Percentiles rank a stretch among this genome's conserved stretches.
Conservation (phyloP, 2,888 invertebrate species). For the Bedellia somnulentella region DNA sequence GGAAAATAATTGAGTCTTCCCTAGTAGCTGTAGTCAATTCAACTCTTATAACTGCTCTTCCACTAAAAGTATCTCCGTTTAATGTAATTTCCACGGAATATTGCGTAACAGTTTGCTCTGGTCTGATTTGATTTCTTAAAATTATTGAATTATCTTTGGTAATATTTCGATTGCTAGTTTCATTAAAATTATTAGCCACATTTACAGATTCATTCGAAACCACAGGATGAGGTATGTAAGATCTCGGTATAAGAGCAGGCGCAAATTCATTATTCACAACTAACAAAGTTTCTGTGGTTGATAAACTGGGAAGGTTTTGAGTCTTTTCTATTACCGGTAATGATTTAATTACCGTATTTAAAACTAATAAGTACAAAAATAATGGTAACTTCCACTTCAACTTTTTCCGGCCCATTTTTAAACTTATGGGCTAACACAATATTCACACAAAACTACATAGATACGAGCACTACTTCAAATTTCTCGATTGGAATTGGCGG, state of each 20-base stretch:
- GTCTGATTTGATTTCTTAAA: slow-evolving; percentile 16
- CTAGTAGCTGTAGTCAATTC: slow-evolving; percentile 15
- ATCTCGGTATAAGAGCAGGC: no score
- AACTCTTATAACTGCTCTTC: slow-evolving; percentile 21
- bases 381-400: slow-evolving; percentile 24
- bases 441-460: no score
- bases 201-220: no score
- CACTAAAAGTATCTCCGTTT: slow-evolving; percentile 19
- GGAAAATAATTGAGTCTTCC: slow-evolving; percentile 18
- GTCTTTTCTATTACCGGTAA: slow-evolving; percentile 18
- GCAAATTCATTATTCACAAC: no score
- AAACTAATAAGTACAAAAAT: slow-evolving; percentile 16
- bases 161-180: no score
- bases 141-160: slow-evolving; percentile 5
- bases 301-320: no score
- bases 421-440: no score
- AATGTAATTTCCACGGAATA: slow-evolving; percentile 23
- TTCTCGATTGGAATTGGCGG: no score
- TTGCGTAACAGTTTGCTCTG: slow-evolving; percentile 19
- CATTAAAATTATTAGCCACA: no score
- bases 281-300: no score
- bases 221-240: no score
- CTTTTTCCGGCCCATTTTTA: slow-evolving; percentile 30
- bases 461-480: no score
- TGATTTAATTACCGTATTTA: slow-evolving; percentile 21